Base-by-base conservation (phyloP, 2,888 invertebrate species). In the Tenodera sinensis region DNA sequence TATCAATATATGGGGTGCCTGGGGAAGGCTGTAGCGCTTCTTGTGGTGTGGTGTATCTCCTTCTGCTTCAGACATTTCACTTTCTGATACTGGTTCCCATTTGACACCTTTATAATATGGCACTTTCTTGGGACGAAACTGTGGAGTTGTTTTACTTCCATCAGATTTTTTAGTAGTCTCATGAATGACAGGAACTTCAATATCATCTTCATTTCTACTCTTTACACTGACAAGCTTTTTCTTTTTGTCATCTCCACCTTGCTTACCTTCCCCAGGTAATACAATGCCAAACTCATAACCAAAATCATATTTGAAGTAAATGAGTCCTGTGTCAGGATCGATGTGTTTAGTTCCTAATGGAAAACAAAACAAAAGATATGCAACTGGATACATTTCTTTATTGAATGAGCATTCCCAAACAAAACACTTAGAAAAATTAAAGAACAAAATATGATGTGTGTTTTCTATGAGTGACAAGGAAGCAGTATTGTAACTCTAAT, bases 241-340 rank as follows among this genome's bases (percentile, higher is more conserved):
- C 54, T 89, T 91, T 85, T 91, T 91, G 54, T 92, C 91, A 88
- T 91, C 91, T 83, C 91, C 91, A 84, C 90, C 91, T 91, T 94
- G 93, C 92, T 94, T 95, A 91, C 95, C 94, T 92, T 96, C 96
- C 87, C 96, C 96, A 83, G 96, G 96, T 87, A 96, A 94, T 85
- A 96, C 94, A 91, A 96, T 95, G 90, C 96, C 96, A 92, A 96
- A 96, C 93, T 97, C 97, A 93, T 96, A 97, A 91, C 96, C 96
- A 92, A 97, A 97, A 94, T 97, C 97, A 93, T 97, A 97, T 94
- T 97, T 97, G 94, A 97, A 97, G 94, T 97, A 97, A 92, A 97
- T 96, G 90, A 97, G 94, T 91, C 96, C 96, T 87, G 96, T 96
- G 92, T 96, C 96, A 91, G 96, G 96, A 93, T 96, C 96, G 92